A percentile compares a stretch with the other conserved stretches of the same genome.
Evolutionary conservation across 2,797 vertebrate species (phyloP).

Genomic region (Phrynocephalus forsythii): DNA sequence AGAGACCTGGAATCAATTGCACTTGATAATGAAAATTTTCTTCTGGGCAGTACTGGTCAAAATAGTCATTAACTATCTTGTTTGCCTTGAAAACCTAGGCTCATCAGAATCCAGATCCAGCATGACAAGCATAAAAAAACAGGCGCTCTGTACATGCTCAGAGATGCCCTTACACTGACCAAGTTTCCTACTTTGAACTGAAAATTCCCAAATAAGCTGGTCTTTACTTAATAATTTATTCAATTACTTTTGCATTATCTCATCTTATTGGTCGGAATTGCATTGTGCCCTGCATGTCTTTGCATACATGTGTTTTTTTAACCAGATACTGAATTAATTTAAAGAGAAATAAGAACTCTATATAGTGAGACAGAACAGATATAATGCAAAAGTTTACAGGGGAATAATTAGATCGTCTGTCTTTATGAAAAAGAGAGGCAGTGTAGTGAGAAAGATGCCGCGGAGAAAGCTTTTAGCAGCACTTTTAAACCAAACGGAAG

Average conservation of each 20-base stretch:
- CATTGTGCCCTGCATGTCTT: not conserved
- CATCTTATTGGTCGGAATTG: not conserved
- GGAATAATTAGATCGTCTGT: not conserved
- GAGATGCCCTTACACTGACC: not conserved
- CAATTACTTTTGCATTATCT: not conserved
- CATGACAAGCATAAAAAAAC: no score
- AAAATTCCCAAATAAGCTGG: not conserved
- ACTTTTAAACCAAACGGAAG: not conserved
- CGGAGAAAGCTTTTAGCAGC: not conserved
- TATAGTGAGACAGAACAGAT: not conserved
- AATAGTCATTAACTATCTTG: no score
- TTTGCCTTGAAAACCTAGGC: no score
- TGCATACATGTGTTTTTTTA: not conserved
- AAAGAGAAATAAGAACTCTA: not conserved
- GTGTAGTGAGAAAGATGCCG: not conserved
- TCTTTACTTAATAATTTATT: not conserved
- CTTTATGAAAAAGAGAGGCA: not conserved
- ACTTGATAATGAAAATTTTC: no score
- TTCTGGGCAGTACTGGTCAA: no score
- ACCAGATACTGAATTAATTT: not conserved
- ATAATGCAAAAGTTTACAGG: constrained; percentile 1
- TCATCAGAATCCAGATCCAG: no score
- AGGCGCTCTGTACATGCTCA: not conserved
- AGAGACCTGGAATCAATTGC: no score
- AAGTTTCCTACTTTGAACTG: not conserved